Evolutionary conservation across 2,113 vertebrate genomes (phyloP).

Genomic region (Sapayoa aenigma): DNA sequence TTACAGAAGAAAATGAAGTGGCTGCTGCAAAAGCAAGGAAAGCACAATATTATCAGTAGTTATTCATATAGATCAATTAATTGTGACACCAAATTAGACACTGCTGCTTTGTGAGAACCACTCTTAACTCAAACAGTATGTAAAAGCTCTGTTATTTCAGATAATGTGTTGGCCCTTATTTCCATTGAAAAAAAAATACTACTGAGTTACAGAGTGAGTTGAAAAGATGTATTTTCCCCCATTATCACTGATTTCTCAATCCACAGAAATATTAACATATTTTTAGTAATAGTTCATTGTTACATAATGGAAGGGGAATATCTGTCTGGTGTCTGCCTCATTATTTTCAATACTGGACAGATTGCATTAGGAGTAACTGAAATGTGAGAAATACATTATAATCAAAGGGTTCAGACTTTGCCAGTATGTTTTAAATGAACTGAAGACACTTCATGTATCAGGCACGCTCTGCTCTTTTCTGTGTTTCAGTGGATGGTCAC

Average conservation of each 20-base stretch:
- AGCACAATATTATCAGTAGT: neutral
- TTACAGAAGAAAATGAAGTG: neutral
- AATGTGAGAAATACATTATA: fast-evolving
- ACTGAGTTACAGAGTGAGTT: neutral
- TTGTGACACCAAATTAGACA: constrained; percentile 1
- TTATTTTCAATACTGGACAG: neutral
- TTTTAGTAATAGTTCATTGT: neutral
- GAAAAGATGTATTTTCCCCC: neutral
- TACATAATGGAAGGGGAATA: neutral
- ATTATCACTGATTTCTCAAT: neutral
- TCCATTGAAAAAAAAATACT: neutral
- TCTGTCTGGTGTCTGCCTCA: neutral
- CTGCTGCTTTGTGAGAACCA: neutral
- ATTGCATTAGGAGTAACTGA: neutral
- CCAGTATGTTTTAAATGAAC: neutral
- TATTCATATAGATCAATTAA: neutral
- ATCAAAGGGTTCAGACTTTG: neutral
- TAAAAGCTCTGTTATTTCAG: neutral
- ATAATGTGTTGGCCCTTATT: neutral
- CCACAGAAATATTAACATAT: neutral
- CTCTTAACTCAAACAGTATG: neutral
- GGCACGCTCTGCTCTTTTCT: neutral
- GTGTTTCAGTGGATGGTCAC: neutral
- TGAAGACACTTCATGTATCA: neutral
- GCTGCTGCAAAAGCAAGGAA: neutral